Conservation (phyloP, 2,888 invertebrate species). For the Dryobotodes eremita region DNA sequence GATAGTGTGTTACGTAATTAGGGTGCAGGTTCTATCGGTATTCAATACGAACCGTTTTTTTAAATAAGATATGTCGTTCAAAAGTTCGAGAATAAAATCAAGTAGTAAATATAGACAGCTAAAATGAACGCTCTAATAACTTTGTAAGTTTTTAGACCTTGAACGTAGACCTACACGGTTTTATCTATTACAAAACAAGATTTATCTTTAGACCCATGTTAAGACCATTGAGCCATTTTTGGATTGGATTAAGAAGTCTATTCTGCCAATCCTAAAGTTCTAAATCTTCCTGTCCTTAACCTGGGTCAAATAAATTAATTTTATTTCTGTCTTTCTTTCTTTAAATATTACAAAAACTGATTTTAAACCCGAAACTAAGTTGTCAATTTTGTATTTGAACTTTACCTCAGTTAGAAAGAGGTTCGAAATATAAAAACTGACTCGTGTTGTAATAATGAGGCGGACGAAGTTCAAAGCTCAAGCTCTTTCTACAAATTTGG, state of each 20-base stretch:
- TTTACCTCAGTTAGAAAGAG: background rate
- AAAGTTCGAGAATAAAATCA: background rate
- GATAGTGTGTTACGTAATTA: too few species aligned
- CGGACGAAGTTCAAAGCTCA: background rate
- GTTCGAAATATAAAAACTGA: background rate
- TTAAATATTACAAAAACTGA: background rate
- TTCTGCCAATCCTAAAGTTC: background rate
- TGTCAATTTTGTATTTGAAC: background rate
- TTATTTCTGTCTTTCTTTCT: too few species aligned
- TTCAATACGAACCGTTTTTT: background rate
- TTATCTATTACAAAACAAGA: background rate
- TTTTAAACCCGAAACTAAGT: background rate
- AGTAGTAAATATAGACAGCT: background rate
- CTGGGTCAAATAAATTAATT: too few species aligned
- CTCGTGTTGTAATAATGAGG: too few species aligned
- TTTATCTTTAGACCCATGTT: background rate
- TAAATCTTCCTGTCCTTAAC: background rate
- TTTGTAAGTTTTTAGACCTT: background rate
- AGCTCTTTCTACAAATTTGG: conserved; percentile 1
- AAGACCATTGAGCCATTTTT: background rate
- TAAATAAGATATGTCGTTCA: background rate
- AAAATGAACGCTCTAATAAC: background rate
- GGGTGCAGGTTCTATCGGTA: background rate
- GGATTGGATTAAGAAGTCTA: background rate
- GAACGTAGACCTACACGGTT: background rate